A percentile compares a stretch with the other conserved stretches of the same genome.
These are phyloP conservation scores for Chironomus striatipennis DNA, from an alignment of 1,140 invertebrate species.

Conservation along the genomic window DNA sequence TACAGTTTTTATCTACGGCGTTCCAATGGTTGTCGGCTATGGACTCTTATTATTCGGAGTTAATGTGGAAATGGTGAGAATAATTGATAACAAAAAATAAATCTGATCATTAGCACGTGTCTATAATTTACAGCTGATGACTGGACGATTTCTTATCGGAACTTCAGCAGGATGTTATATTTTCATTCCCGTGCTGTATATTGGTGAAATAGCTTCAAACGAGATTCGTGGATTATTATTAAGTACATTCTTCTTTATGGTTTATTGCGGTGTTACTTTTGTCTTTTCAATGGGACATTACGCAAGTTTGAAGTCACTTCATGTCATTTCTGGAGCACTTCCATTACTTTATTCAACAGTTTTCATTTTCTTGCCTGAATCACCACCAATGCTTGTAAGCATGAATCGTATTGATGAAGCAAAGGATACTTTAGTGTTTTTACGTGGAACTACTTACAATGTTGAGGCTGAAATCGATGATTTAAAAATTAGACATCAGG, in stretches of 20 bases:
- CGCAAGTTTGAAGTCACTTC: conserved; percentile 41
- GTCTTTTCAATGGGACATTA: conserved; percentile 48
- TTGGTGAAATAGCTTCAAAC: conserved; percentile 60
- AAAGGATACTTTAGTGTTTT: conserved; percentile 50
- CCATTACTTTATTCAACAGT: conserved; percentile 48
- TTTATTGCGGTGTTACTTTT: conserved; percentile 55
- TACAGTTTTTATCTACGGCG: conserved; percentile 51
- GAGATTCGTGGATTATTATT: conserved; percentile 59
- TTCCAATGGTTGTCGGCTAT: conserved; percentile 62
- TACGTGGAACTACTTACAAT: conserved; percentile 59
- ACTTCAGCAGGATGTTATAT: conserved; percentile 61
- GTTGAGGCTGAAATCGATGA: not conserved
- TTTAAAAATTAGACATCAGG: not conserved
- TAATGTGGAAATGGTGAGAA: conserved; percentile 42
- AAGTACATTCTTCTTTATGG: conserved; percentile 52
- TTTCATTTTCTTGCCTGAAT: conserved; percentile 61
- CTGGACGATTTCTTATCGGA: conserved; percentile 60
- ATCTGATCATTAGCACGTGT: not conserved
- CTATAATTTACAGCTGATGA: conserved; percentile 40
- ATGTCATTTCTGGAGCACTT: conserved; percentile 48
- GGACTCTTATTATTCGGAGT: conserved; percentile 50
- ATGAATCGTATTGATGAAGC: conserved; percentile 54
- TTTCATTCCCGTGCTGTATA: conserved; percentile 60
- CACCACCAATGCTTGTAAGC: conserved; percentile 45
- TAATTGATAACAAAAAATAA: not conserved